Base-by-base conservation (phyloP, 2,888 invertebrate genomes). In the Craniophora ligustri region DNA sequence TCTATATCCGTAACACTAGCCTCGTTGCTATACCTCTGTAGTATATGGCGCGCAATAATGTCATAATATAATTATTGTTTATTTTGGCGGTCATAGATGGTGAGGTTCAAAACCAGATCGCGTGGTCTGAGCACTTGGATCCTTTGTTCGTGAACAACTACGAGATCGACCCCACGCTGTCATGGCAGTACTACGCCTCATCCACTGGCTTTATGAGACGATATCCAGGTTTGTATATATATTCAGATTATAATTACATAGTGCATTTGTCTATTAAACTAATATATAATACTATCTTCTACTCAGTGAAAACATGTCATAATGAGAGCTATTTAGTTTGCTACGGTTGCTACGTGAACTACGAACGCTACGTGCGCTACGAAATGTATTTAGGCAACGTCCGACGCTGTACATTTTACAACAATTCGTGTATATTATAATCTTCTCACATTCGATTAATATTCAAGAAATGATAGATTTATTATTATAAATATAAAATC, bases 121-220 rank as follows among this genome's bases (percentile, higher is more conserved):
- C 97, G 78, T 99, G 99, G 99, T 98, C 99, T 46, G 96, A 97
- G 73, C 97, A 97, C 81, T 94, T 99, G 83, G 98, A 99, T 87
- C 96, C 96, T 14, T 94, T 97, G 62, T 99, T 99, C 89, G 95
- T 96, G 73, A 97, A 97, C 84, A 99, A 99, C 94, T 97, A 97
- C 84, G 96, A 97, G 82, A 95, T 96, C 67, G 98, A 99, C 90
- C 97, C 98, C 0, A 96, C 97, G 1, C 94, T 99, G 32, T 97
- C 98, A n/a, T 99, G 99, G 98, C 99, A 99, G 92, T 99, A 98
- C 92, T 99, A 98, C 91, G 99, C 99, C 44, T 98, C 98, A 47
- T 97, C 98, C n/a, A 94, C 96, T 1, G 99, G 99, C 41, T 99
- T 99, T 89, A 95, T 99, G 87, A 94, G 99, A 76, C 95, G 98